Base-by-base conservation (phyloP, 2,888 invertebrate species). In the Leucozona laternaria region DNA sequence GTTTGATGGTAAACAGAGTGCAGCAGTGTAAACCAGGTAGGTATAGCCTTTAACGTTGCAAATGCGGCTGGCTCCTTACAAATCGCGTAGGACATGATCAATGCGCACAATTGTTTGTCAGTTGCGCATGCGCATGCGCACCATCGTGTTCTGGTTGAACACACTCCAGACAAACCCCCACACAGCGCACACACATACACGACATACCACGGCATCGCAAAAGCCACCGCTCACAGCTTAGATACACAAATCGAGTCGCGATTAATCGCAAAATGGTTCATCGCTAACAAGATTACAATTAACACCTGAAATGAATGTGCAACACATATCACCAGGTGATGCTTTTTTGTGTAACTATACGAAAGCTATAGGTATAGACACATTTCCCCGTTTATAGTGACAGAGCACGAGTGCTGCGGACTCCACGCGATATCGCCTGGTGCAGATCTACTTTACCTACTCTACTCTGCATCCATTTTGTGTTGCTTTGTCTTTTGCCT, bases 241-340 rank as follows among this genome's bases (percentile, higher is more conserved):
- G 68, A 53, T 37, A 68, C 85, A 79, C 72, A 85, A 85, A 85
- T 85, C 80, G 80, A 77, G 84, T 53, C 53, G 77, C 80, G 85
- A 85, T 85, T 85, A 85, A 85, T 85, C 85, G 73, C 73, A 57
- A 85, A 85, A 85, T 85, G 85, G 85, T 80, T 85, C 85, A 85
- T 68, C 77, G 80, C 77, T 85, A 85, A 85, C 85, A 85, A 85
- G 85, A 85, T 85, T 85, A 85, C 85, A 85, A 85, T 85, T 85
- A 85, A 85, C 85, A 85, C 85, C 85, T 85, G 80, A 85, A 80
- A 80, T 70, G 77, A 85, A 85, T 85, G 80, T 73, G 85, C 85
- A 85, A 80, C 80, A 80, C 80, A 78, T 73, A 73, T 85, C 80
- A 77, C 77, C 60, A 55, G 80, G 66, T 85, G 85, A 85, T 64